Percentiles rank a stretch among this genome's conserved stretches.
Evolutionary conservation across 1,140 invertebrate genomes (phyloP).

Genomic region (Diprion similis): DNA sequence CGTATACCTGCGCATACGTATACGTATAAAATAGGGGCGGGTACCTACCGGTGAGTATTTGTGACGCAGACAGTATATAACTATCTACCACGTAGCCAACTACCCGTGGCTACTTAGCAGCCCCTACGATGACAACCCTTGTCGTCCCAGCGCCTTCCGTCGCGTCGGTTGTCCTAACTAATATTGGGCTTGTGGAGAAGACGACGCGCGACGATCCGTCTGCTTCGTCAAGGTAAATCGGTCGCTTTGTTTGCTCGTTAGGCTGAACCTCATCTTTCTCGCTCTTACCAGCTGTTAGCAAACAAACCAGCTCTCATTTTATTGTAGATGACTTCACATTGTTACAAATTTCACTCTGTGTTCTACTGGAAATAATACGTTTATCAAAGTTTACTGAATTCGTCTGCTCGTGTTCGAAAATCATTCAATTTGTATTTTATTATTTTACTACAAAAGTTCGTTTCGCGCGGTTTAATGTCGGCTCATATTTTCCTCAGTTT

Average conservation of each 20-base stretch:
- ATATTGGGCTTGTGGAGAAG: background rate
- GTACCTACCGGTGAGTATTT: background rate
- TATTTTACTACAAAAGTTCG: too few species aligned
- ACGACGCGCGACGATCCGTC: background rate
- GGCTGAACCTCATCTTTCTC: background rate
- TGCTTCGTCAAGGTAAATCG: background rate
- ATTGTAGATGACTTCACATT: too few species aligned
- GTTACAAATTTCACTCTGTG: too few species aligned
- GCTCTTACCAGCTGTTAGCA: background rate
- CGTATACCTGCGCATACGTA: too few species aligned
- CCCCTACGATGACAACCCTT: background rate
- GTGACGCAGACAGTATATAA: background rate
- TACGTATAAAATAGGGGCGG: too few species aligned
- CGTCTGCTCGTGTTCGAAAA: too few species aligned
- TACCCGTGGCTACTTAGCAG: slow-evolving; percentile 1
- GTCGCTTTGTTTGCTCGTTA: background rate
- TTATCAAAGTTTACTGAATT: too few species aligned
- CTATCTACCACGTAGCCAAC: background rate
- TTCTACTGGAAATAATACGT: too few species aligned
- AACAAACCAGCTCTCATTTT: background rate
- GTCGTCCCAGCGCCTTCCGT: background rate
- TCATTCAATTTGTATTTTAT: too few species aligned
- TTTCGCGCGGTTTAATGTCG: too few species aligned
- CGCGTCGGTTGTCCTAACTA: too few species aligned
- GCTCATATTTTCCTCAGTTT: too few species aligned